A percentile compares a stretch with the other conserved stretches of the same genome.
phyloP scores from a whole-genome alignment of 2,888 invertebrate species.

The Trachelus stipa region DNA sequence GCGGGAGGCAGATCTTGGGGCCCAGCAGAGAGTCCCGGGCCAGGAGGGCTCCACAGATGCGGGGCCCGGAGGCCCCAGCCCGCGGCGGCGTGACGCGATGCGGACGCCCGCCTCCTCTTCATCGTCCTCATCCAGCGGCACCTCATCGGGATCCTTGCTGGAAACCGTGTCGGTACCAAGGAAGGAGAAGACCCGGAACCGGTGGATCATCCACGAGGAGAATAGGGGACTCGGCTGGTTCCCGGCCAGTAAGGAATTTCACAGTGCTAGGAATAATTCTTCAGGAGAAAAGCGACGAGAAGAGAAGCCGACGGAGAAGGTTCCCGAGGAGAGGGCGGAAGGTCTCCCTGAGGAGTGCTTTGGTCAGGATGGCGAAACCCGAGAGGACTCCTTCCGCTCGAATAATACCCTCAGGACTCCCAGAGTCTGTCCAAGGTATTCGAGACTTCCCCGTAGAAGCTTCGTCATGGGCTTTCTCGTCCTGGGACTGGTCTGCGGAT shows the following conservation, averaged over 20 bases:
- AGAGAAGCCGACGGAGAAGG: no score
- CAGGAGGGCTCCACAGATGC: slow-evolving; percentile 61
- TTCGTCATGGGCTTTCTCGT: slow-evolving; percentile 51
- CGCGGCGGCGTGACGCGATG: slow-evolving; percentile 66
- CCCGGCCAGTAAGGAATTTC: no score
- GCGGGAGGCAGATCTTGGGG: slow-evolving; percentile 22
- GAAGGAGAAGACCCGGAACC: neutral
- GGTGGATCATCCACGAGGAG: neutral
- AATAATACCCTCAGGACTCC: no score
- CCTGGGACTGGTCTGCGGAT: slow-evolving; percentile 40
- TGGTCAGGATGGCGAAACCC: no score
- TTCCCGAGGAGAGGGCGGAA: no score
- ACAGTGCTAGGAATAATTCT: no score
- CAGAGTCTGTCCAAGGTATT: no score
- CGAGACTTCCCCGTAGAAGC: neutral
- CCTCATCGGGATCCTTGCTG: no score
- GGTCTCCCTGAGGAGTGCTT: no score
- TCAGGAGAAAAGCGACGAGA: no score
- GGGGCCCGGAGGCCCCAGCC: slow-evolving; percentile 59
- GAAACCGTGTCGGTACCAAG: no score
- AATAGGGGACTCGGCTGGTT: neutral
- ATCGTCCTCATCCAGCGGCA: neutral
- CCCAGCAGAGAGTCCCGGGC: slow-evolving; percentile 26
- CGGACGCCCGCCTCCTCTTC: slow-evolving; percentile 59
- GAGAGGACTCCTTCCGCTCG: no score